Percentiles rank a stretch among this genome's conserved stretches.
phyloP scores from a whole-genome alignment of 2,113 vertebrate species.

The Heterochromis multidens region DNA sequence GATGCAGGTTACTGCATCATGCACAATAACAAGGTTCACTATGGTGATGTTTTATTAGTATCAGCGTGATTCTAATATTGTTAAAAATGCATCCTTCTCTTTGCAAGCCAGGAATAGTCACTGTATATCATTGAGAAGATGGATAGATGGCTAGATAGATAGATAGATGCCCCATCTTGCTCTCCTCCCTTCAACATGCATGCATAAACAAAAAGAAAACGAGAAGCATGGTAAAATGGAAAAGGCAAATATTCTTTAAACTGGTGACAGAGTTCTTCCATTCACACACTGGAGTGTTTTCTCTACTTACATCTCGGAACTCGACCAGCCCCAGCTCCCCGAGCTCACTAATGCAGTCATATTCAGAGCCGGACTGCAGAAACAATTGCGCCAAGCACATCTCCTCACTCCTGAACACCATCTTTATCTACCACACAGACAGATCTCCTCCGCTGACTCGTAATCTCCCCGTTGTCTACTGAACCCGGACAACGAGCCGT shows the following conservation, averaged over 20 bases:
- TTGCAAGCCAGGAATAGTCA: not conserved
- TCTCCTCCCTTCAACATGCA: not conserved
- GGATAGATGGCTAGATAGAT: not conserved
- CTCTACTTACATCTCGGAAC: conserved; percentile 93
- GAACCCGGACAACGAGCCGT: conserved; percentile 4
- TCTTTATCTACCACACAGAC: conserved; percentile 66
- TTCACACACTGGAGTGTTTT: not conserved
- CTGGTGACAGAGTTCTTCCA: not conserved
- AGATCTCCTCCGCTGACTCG: not conserved
- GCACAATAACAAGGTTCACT: not conserved
- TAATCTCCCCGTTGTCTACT: conserved; percentile 6
- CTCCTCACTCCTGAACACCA: conserved; percentile 92
- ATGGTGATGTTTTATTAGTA: not conserved
- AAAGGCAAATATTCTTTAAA: not conserved
- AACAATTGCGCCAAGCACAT: conserved; percentile 97
- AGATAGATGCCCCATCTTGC: not conserved
- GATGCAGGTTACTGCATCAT: not conserved
- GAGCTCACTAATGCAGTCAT: conserved; percentile 95
- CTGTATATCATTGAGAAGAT: not conserved
- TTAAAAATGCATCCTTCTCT: not conserved
- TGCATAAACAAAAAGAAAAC: not conserved
- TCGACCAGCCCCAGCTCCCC: conserved; percentile 94
- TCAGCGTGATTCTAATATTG: not conserved
- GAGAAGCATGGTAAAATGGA: not conserved
- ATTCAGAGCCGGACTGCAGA: conserved; percentile 93